phyloP scores from a whole-genome alignment of 1,140 invertebrate genomes.

The Myzus persicae region DNA sequence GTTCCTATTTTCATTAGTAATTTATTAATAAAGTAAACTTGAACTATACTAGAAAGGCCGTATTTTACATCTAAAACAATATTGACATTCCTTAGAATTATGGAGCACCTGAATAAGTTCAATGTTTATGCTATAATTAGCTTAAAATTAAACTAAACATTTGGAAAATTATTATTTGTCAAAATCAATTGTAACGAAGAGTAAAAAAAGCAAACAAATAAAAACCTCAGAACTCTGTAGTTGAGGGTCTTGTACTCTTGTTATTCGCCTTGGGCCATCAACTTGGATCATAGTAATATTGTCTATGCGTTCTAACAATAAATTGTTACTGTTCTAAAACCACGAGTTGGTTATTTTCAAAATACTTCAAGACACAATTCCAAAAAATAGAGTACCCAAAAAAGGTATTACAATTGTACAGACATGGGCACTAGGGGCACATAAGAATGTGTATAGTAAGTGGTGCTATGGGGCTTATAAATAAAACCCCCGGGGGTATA shows the following conservation, averaged over 20 bases:
- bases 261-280: not conserved
- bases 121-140: no score
- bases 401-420: slow-evolving; percentile 23
- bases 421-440: slow-evolving; percentile 21
- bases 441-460: slow-evolving; percentile 8
- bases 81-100: no score
- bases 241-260: not conserved
- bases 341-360: not conserved
- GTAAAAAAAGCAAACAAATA: not conserved
- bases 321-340: slow-evolving; percentile 9
- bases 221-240: not conserved
- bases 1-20: not conserved
- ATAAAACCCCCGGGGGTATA: slow-evolving; percentile 25
- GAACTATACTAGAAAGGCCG: no score
- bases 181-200: not conserved
- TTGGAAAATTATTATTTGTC: not conserved
- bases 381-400: slow-evolving; percentile 7
- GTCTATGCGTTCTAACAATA: not conserved
- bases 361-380: not conserved
- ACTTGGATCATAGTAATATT: not conserved
- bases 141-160: no score
- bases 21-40: not conserved
- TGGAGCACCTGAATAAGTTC: no score
- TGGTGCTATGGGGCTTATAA: slow-evolving; percentile 41
- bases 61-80: no score